Base-by-base conservation (phyloP, 2,888 invertebrate genomes). In the Dolichomitus sp. region DNA sequence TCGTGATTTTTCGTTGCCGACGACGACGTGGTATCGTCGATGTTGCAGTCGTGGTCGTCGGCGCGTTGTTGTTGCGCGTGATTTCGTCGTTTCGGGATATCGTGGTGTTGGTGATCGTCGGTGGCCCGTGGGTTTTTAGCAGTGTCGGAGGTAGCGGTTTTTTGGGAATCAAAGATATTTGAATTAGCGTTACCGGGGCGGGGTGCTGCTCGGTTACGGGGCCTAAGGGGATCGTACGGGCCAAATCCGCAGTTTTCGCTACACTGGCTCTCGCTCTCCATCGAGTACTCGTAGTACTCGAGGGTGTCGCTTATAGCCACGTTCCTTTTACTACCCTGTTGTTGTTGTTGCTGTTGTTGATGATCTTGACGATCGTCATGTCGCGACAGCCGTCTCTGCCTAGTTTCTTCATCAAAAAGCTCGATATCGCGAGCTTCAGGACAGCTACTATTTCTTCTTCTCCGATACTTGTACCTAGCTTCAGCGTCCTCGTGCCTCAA, bases 241-340 rank as follows among this genome's bases (percentile, higher is more conserved):
- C 93, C 93, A 93, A 93, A 93, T 92, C 93, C 93, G 93, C 93
- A 93, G 93, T 92, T 93, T 87, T 93, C 93, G 92, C 93, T 93
- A 91, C 93, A 93, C 88, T 93, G 93, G 90, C 93, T 93, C 90
- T 93, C 93, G 90, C 93, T 93, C 86, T 93, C 93, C 93, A 93
- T 93, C 89, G 93, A 93, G 88, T 93, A 93, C 89, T 93, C 93
- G 87, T 93, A 93, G 87, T 93, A 93, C 90, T 93, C 93, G 85
- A 93, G 92, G 81, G 93, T 93, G 85, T 93, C 93, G 88, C 94
- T 94, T 91, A 91, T 94, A 84, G 90, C 94, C 87, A 92, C 94
- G 91, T 91, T 94, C 92, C 91, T 93, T 90, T 91, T 94, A 92
- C 90, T 92, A 91, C 88, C 91, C 87, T 85, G 89, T 78, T 88